These are phyloP conservation scores for Acanthisitta chloris DNA, from an alignment of 2,113 vertebrate genomes.

Conservation along the genomic window DNA sequence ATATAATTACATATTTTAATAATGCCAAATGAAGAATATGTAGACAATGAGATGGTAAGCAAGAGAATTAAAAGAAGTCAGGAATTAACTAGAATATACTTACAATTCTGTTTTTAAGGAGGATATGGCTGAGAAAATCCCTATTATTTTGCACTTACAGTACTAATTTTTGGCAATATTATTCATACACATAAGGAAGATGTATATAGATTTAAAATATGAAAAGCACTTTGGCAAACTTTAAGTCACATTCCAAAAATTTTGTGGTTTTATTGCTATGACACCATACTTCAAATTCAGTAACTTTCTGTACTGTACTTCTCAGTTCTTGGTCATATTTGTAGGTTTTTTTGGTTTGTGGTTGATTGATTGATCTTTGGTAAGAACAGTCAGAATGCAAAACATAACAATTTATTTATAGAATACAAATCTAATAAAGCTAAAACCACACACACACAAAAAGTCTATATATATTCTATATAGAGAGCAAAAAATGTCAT, in stretches of 20 bases:
- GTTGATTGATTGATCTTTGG: neutral
- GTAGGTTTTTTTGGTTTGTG: fast-evolving
- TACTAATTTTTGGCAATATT: neutral
- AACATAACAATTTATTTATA: neutral
- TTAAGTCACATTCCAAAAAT: neutral
- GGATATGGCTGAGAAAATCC: neutral
- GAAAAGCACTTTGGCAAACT: neutral
- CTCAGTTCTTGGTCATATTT: neutral
- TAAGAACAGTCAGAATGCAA: neutral
- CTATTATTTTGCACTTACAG: fast-evolving
- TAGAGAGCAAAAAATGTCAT: neutral
- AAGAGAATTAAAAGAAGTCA: neutral
- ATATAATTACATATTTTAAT: neutral
- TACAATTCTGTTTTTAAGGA: neutral
- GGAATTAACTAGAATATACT: neutral
- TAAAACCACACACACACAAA: neutral
- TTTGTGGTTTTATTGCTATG: neutral
- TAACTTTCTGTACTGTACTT: neutral
- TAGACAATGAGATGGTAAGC: neutral
- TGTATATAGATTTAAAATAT: neutral
- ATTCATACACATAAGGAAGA: neutral
- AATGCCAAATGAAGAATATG: neutral
- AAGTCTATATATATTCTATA: neutral
- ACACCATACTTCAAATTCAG: neutral
- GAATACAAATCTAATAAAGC: neutral